Conservation (phyloP, 2,888 invertebrate species). For the Limulus polyphemus region DNA sequence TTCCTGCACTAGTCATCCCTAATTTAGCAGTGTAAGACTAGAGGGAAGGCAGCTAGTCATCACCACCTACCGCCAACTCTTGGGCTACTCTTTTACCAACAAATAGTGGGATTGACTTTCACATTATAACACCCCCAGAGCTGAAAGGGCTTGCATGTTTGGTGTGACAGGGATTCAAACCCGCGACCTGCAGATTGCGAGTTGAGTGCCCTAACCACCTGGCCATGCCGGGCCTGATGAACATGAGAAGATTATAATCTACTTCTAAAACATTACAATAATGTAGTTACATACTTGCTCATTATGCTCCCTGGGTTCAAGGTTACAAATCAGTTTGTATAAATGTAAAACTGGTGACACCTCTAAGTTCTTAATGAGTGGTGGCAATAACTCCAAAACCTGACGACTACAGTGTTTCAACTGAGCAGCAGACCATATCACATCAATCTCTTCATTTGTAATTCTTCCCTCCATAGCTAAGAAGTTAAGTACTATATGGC, state of each 20-base stretch:
- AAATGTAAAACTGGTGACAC: constrained; percentile 77
- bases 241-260: neutral
- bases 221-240: no score
- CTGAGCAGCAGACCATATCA: constrained; percentile 90
- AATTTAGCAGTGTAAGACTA: no score
- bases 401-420: constrained; percentile 88
- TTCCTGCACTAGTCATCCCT: no score
- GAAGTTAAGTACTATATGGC: constrained; percentile 82
- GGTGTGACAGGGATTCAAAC: no score
- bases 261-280: neutral
- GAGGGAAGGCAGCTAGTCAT: no score
- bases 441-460: constrained; percentile 76
- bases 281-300: constrained; percentile 52
- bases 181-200: no score
- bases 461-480: constrained; percentile 82
- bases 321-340: constrained; percentile 67
- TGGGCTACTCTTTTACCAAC: no score
- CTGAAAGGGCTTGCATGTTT: no score
- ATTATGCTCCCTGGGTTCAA: constrained; percentile 82
- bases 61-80: no score
- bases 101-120: no score
- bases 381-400: constrained; percentile 77
- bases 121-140: no score
- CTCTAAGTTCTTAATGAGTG: constrained; percentile 77
- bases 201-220: no score